Conservation (phyloP, 2,888 invertebrate genomes). For the Melanotus villosus region DNA sequence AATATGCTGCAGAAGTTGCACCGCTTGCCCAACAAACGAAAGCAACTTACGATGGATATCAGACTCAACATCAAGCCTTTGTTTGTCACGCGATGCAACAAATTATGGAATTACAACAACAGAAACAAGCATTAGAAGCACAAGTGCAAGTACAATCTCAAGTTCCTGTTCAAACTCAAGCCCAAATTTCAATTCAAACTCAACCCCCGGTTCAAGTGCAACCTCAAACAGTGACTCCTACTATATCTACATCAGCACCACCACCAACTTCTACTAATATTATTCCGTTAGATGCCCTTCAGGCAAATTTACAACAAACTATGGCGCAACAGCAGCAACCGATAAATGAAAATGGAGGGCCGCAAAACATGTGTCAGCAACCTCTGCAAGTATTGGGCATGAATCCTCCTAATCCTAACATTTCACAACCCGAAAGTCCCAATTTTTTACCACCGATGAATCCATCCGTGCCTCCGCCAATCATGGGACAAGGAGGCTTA, state of each 20-base stretch:
- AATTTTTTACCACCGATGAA: constrained; percentile 60
- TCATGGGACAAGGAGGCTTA: constrained; percentile 59
- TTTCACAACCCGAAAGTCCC: constrained; percentile 51
- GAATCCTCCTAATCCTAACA: constrained; percentile 54
- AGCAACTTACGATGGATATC: constrained; percentile 82
- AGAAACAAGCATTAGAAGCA: constrained; percentile 78
- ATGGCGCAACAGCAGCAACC: constrained; percentile 39
- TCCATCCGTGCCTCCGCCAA: constrained; percentile 65
- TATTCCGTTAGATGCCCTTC: constrained; percentile 58
- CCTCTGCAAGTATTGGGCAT: constrained; percentile 40
- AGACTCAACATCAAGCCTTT: constrained; percentile 95
- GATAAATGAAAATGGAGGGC: constrained; percentile 51
- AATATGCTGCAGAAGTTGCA: constrained; percentile 82
- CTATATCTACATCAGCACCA: constrained; percentile 39
- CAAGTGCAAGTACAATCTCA: constrained; percentile 64
- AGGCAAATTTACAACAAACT: constrained; percentile 44
- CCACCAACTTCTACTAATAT: constrained; percentile 51
- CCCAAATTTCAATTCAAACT: constrained; percentile 14
- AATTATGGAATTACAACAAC: constrained; percentile 87
- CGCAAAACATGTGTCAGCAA: constrained; percentile 25
- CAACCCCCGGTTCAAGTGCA: constrained; percentile 26
- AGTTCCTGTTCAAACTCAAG: constrained; percentile 52
- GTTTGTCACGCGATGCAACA: constrained; percentile 92
- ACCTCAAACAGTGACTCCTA: constrained; percentile 38
- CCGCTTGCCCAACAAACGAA: constrained; percentile 86